A percentile compares a stretch with the other conserved stretches of the same genome.
These are phyloP conservation scores for Eurypyga helias DNA, from an alignment of 2,113 vertebrate species.

Conservation along the genomic window DNA sequence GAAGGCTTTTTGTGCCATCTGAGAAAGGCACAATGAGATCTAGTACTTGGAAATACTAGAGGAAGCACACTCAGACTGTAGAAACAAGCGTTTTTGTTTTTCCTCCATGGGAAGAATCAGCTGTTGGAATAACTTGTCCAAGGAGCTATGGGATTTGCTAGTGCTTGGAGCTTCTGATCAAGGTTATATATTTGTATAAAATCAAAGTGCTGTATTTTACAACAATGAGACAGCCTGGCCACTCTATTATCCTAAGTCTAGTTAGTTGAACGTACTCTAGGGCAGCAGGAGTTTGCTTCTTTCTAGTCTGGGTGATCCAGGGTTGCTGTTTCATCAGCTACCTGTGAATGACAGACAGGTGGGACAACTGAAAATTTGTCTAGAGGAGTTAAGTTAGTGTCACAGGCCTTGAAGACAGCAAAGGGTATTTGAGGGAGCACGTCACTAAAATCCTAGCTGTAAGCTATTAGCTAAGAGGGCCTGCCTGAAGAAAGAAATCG, in stretches of 20 bases:
- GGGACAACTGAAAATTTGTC: neutral
- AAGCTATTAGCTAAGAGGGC: neutral
- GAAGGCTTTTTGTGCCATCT: neutral
- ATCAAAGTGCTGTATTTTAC: neutral
- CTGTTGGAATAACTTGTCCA: neutral
- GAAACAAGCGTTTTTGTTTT: neutral
- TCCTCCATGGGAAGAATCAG: neutral
- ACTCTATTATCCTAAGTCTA: neutral
- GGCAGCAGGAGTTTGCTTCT: neutral
- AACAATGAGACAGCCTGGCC: neutral
- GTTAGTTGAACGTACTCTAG: neutral
- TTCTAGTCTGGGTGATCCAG: neutral
- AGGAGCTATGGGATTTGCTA: neutral
- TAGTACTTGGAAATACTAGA: neutral
- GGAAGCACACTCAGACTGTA: neutral
- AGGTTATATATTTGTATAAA: neutral
- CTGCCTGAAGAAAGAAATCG: neutral
- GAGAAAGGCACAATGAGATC: neutral
- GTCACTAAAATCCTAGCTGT: neutral
- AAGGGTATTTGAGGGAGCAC: neutral
- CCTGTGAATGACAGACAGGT: neutral
- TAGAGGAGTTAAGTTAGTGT: neutral
- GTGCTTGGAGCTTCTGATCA: neutral
- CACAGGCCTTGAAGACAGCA: neutral
- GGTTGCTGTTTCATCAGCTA: neutral